A percentile compares a stretch with the other conserved stretches of the same genome.
These are phyloP conservation scores for Arothron firmamentum DNA, from an alignment of 2,113 vertebrate genomes.

Conservation along the genomic window DNA sequence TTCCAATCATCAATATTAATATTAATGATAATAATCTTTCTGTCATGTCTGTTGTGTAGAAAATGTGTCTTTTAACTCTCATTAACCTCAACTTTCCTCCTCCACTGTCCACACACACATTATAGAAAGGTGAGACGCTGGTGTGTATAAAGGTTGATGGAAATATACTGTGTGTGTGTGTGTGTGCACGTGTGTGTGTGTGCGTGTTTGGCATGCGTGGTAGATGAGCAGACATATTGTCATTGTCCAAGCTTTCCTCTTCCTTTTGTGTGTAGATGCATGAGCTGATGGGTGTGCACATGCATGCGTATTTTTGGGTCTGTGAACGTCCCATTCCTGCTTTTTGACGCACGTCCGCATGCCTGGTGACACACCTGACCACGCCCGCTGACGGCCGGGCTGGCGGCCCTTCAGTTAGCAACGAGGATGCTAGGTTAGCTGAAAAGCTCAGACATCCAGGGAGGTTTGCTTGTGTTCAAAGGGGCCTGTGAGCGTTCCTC, in stretches of 20 bases:
- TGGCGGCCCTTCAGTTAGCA: too few relatives aligned
- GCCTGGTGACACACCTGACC: background rate
- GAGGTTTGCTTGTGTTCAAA: background rate
- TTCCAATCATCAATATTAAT: background rate
- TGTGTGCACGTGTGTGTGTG: background rate
- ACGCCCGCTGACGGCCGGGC: background rate
- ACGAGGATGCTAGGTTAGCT: background rate
- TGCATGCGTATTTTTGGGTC: slow-evolving; percentile 26
- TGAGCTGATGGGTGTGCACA: slow-evolving; percentile 29
- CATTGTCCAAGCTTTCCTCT: slow-evolving; percentile 5
- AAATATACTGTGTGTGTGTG: slow-evolving; percentile 25
- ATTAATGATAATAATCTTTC: background rate
- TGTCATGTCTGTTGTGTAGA: background rate
- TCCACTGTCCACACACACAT: slow-evolving; percentile 25
- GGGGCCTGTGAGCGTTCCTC: background rate
- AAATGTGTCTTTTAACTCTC: slow-evolving; percentile 3
- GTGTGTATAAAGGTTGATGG: slow-evolving; percentile 28
- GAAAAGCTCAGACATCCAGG: background rate
- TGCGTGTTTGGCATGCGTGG: background rate
- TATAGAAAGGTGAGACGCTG: slow-evolving; percentile 65
- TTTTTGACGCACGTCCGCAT: background rate
- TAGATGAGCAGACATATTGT: background rate
- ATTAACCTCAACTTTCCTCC: slow-evolving; percentile 33
- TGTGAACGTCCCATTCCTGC: slow-evolving; percentile 2
- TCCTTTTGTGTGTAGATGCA: slow-evolving; percentile 1